Base-by-base conservation (phyloP, 2,113 vertebrate genomes). In the Zootoca vivipara region DNA sequence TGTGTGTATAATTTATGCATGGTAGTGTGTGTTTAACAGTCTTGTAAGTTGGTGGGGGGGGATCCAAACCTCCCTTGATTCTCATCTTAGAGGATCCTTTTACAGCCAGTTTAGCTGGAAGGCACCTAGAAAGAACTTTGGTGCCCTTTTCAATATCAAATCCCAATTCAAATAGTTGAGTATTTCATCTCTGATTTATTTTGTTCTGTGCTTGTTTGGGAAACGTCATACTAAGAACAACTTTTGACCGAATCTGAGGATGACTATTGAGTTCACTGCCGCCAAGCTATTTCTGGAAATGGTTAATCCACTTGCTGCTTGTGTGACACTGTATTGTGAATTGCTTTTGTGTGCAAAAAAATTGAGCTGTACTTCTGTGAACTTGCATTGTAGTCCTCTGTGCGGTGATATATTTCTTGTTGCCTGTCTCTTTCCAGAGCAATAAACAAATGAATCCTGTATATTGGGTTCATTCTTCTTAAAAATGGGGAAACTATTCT, bases 251-350 rank as follows among this genome's bases (percentile, higher is more conserved):
- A 81, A 82, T 64, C 5, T 72, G 30, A 28, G 10, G 52, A 62
- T 62, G 30, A 28, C 58, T 20, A 24, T 26, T 33, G 40, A 35
- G 24, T 80, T 35, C 8, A 28, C 2, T 88, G 7, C 40, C 40
- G 10, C 35, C 40, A 26, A 58, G 33, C 56, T 65, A 35, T 72
- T 78, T 83, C 72, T 52, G 78, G n/a, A 67, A 0, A 38, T 85
- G 0, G 40, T 87, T 86, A 2, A 1, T 74, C 89, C 87, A 85
- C 77, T n/a, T 78, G 5, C n/a, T 87, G 33, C 72, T 81, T 90
- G 30, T 26, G 28, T 38, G 42, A 74, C 10, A 74, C 20, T 20
- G n/a, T 56, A 40, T 67, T 69, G 42, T 35, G n/a, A 35, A 15
- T 35, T 56, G 16, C 33, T 80, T 46, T 79, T 69, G 38, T 28